Percentiles rank a stretch among this genome's conserved stretches.
Evolutionary conservation across 2,888 invertebrate species (phyloP).

Genomic region (Blastobasis adustella): DNA sequence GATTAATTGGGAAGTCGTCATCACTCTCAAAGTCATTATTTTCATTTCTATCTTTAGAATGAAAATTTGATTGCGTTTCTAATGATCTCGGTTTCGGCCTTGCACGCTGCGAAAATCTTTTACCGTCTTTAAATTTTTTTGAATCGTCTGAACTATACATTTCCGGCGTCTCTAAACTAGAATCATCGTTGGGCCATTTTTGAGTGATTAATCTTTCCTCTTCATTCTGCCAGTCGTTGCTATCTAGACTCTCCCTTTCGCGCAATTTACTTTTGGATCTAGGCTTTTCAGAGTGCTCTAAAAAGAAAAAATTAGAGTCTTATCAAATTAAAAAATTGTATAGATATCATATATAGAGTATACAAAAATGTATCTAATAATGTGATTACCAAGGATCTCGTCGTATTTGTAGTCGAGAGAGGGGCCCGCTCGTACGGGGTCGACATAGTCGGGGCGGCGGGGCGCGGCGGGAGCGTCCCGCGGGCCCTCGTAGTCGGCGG

Average conservation of each 20-base stretch:
- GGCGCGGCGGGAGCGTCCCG: slow-evolving; percentile 16
- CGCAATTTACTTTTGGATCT: slow-evolving; percentile 6
- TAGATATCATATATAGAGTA: too few species aligned
- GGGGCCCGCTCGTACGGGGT: slow-evolving; percentile 35
- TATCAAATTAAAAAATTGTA: too few species aligned
- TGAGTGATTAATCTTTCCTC: slow-evolving; percentile 24
- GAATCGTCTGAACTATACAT: slow-evolving; percentile 21
- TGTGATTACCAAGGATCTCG: slow-evolving; percentile 30
- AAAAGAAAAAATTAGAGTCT: too few species aligned
- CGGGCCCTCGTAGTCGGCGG: slow-evolving; percentile 31
- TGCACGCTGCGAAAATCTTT: too few species aligned
- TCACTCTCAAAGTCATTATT: slow-evolving; percentile 23
- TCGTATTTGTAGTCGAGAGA: slow-evolving; percentile 52
- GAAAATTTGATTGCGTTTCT: slow-evolving; percentile 15
- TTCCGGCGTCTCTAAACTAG: slow-evolving; percentile 13
- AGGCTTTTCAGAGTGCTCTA: slow-evolving; percentile 30
- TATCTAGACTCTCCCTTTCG: slow-evolving; percentile 6
- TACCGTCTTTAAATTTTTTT: too few species aligned
- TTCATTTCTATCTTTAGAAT: slow-evolving; percentile 21
- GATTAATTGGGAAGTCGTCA: slow-evolving; percentile 21
- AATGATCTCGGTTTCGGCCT: too few species aligned
- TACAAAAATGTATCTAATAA: too few species aligned
- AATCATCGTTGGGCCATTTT: slow-evolving; percentile 13
- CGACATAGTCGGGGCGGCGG: slow-evolving; percentile 37
- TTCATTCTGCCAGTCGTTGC: slow-evolving; percentile 32